These are phyloP conservation scores for Coendou prehensilis DNA, from an alignment of 2,797 vertebrate species.

Conservation along the genomic window DNA sequence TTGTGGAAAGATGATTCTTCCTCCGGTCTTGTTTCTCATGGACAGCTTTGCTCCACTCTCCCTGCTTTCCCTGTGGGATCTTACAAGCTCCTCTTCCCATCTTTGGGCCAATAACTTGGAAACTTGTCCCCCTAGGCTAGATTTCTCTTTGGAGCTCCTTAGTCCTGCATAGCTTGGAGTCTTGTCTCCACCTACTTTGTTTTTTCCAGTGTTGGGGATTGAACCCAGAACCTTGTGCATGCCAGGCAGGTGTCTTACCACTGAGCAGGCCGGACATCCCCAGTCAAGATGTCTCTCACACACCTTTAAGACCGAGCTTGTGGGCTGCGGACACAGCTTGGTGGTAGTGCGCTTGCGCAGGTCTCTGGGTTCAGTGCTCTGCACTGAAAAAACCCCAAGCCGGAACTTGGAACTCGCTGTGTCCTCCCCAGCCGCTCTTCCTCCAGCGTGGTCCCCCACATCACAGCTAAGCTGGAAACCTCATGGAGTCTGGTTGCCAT, in stretches of 20 bases:
- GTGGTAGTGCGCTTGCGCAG: background rate
- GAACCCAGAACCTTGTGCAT: no score
- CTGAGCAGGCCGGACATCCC: background rate
- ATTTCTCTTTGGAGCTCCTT: background rate
- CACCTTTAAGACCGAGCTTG: background rate
- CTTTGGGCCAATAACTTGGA: background rate
- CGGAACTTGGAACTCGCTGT: background rate
- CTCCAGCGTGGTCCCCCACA: no score
- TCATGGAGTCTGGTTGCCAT: background rate
- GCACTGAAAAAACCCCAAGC: background rate
- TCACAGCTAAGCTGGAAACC: background rate
- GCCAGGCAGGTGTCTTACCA: background rate
- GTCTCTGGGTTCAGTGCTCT: background rate
- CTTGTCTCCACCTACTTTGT: background rate
- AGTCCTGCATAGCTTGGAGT: background rate
- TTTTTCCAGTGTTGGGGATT: background rate
- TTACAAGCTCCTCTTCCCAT: background rate
- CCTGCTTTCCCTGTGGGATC: background rate
- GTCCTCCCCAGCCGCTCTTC: background rate
- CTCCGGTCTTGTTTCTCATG: no score
- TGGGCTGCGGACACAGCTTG: background rate
- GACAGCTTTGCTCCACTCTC: no score
- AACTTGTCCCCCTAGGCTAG: background rate
- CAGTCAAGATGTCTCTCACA: background rate
- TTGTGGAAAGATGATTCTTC: no score